phyloP scores from a whole-genome alignment of 2,888 invertebrate genomes.

The Teinopalpus imperialis region DNA sequence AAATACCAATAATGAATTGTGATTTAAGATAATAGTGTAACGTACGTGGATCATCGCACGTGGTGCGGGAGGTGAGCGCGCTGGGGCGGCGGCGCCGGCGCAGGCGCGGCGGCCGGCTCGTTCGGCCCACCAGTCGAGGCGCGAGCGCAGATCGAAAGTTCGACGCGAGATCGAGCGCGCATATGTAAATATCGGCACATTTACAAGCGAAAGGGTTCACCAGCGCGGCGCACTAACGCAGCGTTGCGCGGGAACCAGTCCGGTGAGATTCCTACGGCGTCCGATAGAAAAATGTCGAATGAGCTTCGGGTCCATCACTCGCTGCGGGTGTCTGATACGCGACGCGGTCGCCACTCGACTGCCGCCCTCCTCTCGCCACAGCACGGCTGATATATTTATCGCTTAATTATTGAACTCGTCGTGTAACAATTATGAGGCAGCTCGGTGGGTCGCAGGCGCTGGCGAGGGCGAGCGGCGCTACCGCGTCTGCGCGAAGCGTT shows the following conservation, averaged over 20 bases:
- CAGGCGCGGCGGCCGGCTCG: constrained; percentile 49
- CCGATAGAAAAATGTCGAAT: constrained; percentile 83
- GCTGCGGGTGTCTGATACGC: constrained; percentile 70
- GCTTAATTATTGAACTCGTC: constrained; percentile 80
- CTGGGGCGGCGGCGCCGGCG: constrained; percentile 57
- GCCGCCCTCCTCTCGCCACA: constrained; percentile 73
- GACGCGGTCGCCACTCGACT: constrained; percentile 76
- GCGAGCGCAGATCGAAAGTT: constrained; percentile 80
- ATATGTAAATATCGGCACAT: constrained; percentile 82
- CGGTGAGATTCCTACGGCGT: constrained; percentile 85
- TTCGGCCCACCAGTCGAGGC: constrained; percentile 59
- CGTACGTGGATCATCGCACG: constrained; percentile 78
- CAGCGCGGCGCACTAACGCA: constrained; percentile 80
- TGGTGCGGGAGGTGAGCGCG: constrained; percentile 60
- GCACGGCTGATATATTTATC: constrained; percentile 74
- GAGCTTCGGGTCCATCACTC: constrained; percentile 70
- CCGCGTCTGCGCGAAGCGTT: constrained; percentile 66
- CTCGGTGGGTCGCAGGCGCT: constrained; percentile 57
- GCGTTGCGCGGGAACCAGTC: constrained; percentile 83
- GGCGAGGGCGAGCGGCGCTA: constrained; percentile 63
- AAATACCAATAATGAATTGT: too few species aligned
- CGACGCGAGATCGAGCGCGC: constrained; percentile 77
- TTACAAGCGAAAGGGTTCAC: constrained; percentile 82
- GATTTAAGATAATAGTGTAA: constrained; percentile 34
- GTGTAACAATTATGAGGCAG: constrained; percentile 76